phyloP scores from a whole-genome alignment of 35 echinoderm and acorn worm genomes.

The Amphiura filiformis region DNA sequence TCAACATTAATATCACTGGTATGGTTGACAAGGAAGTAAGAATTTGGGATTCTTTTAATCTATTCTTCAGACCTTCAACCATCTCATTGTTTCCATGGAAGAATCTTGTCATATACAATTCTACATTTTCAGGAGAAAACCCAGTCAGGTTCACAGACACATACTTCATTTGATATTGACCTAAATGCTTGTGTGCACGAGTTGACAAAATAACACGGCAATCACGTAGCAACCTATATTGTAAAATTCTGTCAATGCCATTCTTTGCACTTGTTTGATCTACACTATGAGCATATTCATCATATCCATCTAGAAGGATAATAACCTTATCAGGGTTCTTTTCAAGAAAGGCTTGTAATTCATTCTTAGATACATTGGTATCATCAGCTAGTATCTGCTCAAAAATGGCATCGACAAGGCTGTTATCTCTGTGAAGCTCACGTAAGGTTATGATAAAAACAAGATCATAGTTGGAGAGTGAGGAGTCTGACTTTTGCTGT shows the following conservation, averaged over 20 bases:
- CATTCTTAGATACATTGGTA: slow-evolving; percentile 14
- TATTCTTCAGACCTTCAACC: background rate
- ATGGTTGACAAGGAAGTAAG: background rate
- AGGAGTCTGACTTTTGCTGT: background rate
- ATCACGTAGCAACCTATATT: background rate
- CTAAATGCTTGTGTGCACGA: slow-evolving; percentile 2
- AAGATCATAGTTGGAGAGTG: background rate
- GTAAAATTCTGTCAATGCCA: background rate
- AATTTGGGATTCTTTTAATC: background rate
- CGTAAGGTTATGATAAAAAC: background rate
- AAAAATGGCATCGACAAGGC: slow-evolving; percentile 6
- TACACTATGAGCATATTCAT: slow-evolving; percentile 8
- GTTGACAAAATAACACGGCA: slow-evolving; percentile 4
- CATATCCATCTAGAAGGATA: slow-evolving; percentile 14
- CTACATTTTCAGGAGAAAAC: background rate
- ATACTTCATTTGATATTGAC: background rate
- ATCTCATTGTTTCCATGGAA: background rate
- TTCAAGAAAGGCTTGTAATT: background rate
- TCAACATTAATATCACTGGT: slow-evolving; percentile 7
- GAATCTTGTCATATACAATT: slow-evolving; percentile 12
- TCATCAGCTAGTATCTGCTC: slow-evolving; percentile 13
- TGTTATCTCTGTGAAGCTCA: background rate
- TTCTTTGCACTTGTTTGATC: background rate
- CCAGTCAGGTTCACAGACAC: background rate
- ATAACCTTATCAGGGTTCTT: background rate